A percentile compares a stretch with the other conserved stretches of the same genome.
These are phyloP conservation scores for Ypsolopha scabrella DNA, from an alignment of 2,888 invertebrate species.

Conservation along the genomic window DNA sequence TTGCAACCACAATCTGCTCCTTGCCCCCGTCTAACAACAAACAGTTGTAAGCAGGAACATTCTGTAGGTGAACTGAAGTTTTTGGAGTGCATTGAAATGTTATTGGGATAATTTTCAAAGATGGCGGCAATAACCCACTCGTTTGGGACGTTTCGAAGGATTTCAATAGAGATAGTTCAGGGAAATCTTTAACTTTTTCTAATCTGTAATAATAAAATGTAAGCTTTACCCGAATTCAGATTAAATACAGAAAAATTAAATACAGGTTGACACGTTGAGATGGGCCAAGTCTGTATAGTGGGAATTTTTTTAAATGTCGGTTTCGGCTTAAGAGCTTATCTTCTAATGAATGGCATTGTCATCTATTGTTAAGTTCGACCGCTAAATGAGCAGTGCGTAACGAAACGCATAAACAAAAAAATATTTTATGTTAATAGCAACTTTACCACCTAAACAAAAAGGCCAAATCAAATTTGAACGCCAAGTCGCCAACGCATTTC, in stretches of 20 bases:
- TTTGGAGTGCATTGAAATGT: conserved; percentile 54
- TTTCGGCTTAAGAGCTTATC: too few relatives aligned
- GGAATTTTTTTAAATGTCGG: too few relatives aligned
- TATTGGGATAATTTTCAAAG: conserved; percentile 30
- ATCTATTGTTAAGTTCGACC: too few relatives aligned
- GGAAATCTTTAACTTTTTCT: conserved; percentile 57
- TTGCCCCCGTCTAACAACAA: conserved; percentile 54
- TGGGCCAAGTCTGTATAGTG: too few relatives aligned
- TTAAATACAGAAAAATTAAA: neutral
- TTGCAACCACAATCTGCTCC: conserved; percentile 55
- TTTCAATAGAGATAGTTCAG: conserved; percentile 44
- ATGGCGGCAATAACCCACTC: conserved; percentile 40
- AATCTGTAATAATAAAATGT: conserved; percentile 24
- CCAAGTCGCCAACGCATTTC: too few relatives aligned
- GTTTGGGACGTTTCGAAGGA: conserved; percentile 44
- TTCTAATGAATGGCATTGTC: too few relatives aligned
- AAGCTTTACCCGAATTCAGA: neutral
- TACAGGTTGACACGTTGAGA: neutral
- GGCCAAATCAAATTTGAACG: too few relatives aligned
- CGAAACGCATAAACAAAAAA: too few relatives aligned
- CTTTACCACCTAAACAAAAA: too few relatives aligned
- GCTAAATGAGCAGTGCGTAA: too few relatives aligned
- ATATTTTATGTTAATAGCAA: too few relatives aligned
- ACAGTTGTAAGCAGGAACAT: conserved; percentile 52
- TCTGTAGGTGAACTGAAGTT: conserved; percentile 46